Percentiles rank a stretch among this genome's conserved stretches.
Conservation (phyloP, 2,113 vertebrate genomes). For the Globicephala melas region DNA sequence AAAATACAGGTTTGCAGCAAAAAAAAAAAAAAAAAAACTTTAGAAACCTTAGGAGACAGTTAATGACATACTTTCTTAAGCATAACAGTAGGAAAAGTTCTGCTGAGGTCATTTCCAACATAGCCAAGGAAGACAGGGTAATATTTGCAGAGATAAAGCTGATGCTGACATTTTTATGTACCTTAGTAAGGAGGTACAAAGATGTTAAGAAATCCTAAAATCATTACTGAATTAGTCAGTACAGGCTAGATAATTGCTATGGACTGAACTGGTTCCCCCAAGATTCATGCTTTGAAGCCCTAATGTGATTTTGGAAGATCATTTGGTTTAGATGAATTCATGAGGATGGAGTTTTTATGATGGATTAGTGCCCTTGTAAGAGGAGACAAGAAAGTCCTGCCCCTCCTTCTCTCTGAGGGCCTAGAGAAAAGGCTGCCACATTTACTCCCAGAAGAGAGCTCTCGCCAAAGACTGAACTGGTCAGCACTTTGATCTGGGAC, state of each 20-base stretch:
- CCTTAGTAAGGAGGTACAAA: neutral
- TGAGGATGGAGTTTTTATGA: neutral
- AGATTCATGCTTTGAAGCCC: neutral
- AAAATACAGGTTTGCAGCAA: conserved; percentile 20
- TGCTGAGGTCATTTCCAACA: neutral
- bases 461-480: neutral
- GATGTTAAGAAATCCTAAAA: neutral
- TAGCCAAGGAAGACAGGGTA: neutral
- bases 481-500: neutral
- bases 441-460: neutral
- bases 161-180: neutral
- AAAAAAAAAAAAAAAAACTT: too few relatives aligned
- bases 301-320: neutral
- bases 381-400: neutral
- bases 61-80: neutral
- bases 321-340: neutral
- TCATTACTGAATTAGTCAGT: neutral
- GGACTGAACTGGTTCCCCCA: neutral
- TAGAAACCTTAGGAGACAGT: neutral
- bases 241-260: neutral
- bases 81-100: neutral
- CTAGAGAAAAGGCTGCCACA: neutral
- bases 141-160: neutral
- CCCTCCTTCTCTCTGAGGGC: neutral
- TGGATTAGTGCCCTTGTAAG: neutral